Percentiles rank a stretch among this genome's conserved stretches.
Conservation (phyloP, 1,140 invertebrate genomes). For the Drosophila sturtevanti region DNA sequence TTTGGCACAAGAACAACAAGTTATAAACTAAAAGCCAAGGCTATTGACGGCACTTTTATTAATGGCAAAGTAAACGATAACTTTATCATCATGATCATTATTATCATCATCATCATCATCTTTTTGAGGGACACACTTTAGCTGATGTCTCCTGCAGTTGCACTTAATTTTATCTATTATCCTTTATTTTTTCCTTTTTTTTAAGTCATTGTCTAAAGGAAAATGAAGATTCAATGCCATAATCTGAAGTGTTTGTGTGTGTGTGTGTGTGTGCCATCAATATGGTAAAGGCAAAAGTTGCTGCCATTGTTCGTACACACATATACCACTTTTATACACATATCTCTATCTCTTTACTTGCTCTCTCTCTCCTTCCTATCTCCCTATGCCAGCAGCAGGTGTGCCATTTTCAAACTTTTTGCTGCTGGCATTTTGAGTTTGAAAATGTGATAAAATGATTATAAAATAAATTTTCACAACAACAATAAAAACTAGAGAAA, state of each 20-base stretch:
- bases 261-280: constrained; percentile 42
- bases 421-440: constrained; percentile 48
- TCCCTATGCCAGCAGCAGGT: constrained; percentile 57
- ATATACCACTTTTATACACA: no score
- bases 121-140: constrained; percentile 1
- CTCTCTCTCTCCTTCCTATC: not conserved
- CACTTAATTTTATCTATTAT: constrained; percentile 81
- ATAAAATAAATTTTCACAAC: constrained; percentile 79
- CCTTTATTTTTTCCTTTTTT: constrained; percentile 62
- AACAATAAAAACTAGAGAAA: constrained; percentile 35
- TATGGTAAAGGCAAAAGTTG: constrained; percentile 48
- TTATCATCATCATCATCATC: not conserved
- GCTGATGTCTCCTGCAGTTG: constrained; percentile 70
- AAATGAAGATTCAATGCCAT: constrained; percentile 79
- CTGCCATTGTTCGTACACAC: constrained; percentile 27
- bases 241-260: constrained; percentile 33
- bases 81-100: constrained; percentile 10
- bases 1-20: constrained; percentile 15
- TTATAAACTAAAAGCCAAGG: constrained; percentile 14
- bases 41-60: constrained; percentile 63
- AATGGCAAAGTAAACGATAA: constrained; percentile 19
- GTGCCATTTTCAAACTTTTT: constrained; percentile 54
- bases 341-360: not conserved
- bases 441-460: constrained; percentile 80
- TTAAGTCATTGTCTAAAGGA: constrained; percentile 74